These are phyloP conservation scores for Hucho hucho DNA, from an alignment of 2,113 vertebrate species.

Conservation along the genomic window DNA sequence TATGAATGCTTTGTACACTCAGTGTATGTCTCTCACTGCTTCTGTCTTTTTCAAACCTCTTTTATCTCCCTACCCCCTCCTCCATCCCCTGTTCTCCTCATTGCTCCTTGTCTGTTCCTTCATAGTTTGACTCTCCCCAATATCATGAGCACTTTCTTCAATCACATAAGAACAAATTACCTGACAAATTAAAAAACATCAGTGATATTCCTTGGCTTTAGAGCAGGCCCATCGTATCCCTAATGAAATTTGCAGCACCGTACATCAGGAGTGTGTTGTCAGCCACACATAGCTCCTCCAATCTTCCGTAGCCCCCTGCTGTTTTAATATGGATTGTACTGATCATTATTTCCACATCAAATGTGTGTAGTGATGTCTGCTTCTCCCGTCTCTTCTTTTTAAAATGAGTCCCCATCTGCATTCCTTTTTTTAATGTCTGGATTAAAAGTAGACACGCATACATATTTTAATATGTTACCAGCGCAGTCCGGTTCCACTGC, in stretches of 20 bases:
- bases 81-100: not conserved
- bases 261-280: slow-evolving; percentile 67
- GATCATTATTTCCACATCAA: slow-evolving; percentile 64
- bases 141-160: slow-evolving; percentile 70
- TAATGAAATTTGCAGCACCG: slow-evolving; percentile 73
- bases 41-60: not conserved
- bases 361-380: slow-evolving; percentile 31
- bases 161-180: slow-evolving; percentile 70
- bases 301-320: slow-evolving; percentile 47
- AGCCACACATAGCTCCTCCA: slow-evolving; percentile 30
- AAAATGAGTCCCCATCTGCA: slow-evolving; percentile 42
- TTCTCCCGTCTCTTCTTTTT: slow-evolving; percentile 9
- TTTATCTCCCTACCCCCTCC: slow-evolving; percentile 31
- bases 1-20: no score
- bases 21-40: slow-evolving; percentile 17
- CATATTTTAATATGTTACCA: slow-evolving; percentile 28
- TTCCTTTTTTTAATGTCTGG: slow-evolving; percentile 21
- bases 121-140: slow-evolving; percentile 70
- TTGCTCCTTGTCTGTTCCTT: slow-evolving; percentile 17
- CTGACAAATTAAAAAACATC: slow-evolving; percentile 73
- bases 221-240: slow-evolving; percentile 52
- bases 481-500: slow-evolving; percentile 18
- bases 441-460: slow-evolving; percentile 30
- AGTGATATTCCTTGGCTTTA: slow-evolving; percentile 63
- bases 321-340: slow-evolving; percentile 61